Percentiles rank a stretch among this genome's conserved stretches.
Evolutionary conservation across 2,113 vertebrate genomes (phyloP).

Genomic region (Vireo altiloquus): DNA sequence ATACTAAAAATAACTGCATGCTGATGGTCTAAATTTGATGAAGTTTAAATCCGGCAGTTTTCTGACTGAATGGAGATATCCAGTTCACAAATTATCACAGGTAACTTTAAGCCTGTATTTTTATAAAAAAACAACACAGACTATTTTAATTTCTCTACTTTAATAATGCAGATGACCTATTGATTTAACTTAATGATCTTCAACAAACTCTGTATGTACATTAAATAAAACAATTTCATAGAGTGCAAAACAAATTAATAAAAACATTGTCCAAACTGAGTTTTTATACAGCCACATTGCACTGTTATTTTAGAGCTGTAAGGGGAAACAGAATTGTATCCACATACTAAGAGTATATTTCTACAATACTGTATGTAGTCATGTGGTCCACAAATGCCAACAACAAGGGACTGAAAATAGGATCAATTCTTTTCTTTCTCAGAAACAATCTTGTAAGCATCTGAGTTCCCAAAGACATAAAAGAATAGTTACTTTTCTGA

Average conservation of each 20-base stretch:
- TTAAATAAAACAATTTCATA: neutral
- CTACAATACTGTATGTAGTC: conserved; percentile 31
- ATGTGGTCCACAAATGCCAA: conserved; percentile 59
- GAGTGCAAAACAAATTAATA: neutral
- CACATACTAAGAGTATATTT: conserved; percentile 36
- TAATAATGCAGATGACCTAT: neutral
- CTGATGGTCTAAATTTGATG: neutral
- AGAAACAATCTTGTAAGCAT: conserved; percentile 77
- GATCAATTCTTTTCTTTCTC: conserved; percentile 72
- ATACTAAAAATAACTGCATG: neutral
- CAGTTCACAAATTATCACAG: neutral
- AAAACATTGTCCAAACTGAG: neutral
- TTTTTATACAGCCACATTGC: neutral
- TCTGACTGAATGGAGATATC: neutral
- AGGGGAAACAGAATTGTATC: conserved; percentile 10
- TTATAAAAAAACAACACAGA: neutral
- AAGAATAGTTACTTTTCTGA: conserved; percentile 78
- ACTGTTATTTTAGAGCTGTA: neutral
- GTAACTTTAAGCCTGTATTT: neutral
- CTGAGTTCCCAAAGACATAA: conserved; percentile 73
- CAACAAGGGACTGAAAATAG: conserved; percentile 75
- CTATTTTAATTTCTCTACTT: neutral
- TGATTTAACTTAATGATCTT: neutral
- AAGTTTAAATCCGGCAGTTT: neutral
- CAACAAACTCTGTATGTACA: neutral